phyloP scores from a whole-genome alignment of 2,113 vertebrate species.

The Periophthalmodon schlosseri region DNA sequence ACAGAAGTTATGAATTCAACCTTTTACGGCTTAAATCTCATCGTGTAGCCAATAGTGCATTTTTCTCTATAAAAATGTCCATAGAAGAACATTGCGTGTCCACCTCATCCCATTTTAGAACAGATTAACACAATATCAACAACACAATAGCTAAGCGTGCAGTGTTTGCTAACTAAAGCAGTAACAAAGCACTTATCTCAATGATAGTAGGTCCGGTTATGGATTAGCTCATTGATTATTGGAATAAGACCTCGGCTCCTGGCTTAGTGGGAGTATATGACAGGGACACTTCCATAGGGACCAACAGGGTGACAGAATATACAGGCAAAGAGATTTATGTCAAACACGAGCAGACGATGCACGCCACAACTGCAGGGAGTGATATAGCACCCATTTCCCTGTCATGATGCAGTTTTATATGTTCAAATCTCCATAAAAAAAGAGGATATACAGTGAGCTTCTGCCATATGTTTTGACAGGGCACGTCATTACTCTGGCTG shows the following conservation, averaged over 20 bases:
- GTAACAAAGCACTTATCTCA: slow-evolving; percentile 34
- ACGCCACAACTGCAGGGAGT: not conserved
- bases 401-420: not conserved
- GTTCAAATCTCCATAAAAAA: slow-evolving; percentile 23
- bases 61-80: no score
- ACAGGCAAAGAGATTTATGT: not conserved
- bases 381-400: not conserved
- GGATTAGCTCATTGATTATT: slow-evolving; percentile 33
- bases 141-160: slow-evolving; percentile 13
- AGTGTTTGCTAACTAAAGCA: slow-evolving; percentile 25
- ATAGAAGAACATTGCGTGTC: no score
- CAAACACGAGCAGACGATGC: slow-evolving; percentile 18
- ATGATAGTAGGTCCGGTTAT: slow-evolving; percentile 41
- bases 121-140: no score
- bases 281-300: not conserved
- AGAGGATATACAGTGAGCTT: slow-evolving; percentile 13
- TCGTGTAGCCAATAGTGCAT: no score
- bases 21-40: no score
- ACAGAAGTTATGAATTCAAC: no score
- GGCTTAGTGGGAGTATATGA: slow-evolving; percentile 4
- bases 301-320: not conserved
- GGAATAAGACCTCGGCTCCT: slow-evolving; percentile 11
- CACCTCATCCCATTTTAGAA: no score
- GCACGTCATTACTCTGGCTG: slow-evolving; percentile 38
- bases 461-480: slow-evolving; percentile 19